Conservation (phyloP, 1,140 invertebrate species). For the Drosophila novamexicana region DNA sequence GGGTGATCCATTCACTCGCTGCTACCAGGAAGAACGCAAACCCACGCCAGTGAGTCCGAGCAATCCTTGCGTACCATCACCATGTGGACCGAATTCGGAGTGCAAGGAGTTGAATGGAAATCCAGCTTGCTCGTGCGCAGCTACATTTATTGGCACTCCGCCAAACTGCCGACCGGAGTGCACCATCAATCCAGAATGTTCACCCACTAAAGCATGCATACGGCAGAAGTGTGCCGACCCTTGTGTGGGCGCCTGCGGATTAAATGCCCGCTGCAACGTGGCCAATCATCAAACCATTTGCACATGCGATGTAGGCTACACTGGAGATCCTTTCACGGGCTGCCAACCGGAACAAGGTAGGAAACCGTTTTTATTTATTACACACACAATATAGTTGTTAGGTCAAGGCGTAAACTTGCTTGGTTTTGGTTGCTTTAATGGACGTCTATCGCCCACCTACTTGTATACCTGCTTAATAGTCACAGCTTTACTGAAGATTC, state of each 20-base stretch:
- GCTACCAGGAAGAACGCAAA: slow-evolving; percentile 84
- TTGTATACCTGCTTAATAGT: slow-evolving; percentile 26
- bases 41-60: slow-evolving; percentile 82
- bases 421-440: slow-evolving; percentile 61
- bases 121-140: slow-evolving; percentile 89
- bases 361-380: slow-evolving; percentile 69
- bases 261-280: slow-evolving; percentile 89
- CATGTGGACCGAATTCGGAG: slow-evolving; percentile 90
- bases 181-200: slow-evolving; percentile 88
- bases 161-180: slow-evolving; percentile 89
- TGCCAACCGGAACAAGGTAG: slow-evolving; percentile 88
- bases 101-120: slow-evolving; percentile 87
- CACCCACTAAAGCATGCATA: slow-evolving; percentile 87
- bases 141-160: slow-evolving; percentile 87
- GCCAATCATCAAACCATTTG: slow-evolving; percentile 90
- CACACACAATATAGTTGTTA: slow-evolving; percentile 37
- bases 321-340: slow-evolving; percentile 91
- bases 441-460: slow-evolving; percentile 30
- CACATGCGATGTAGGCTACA: slow-evolving; percentile 88
- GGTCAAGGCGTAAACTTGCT: slow-evolving; percentile 68
- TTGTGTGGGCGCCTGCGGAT: slow-evolving; percentile 89
- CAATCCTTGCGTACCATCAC: slow-evolving; percentile 87
- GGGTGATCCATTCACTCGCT: slow-evolving; percentile 86
- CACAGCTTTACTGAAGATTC: slow-evolving; percentile 22
- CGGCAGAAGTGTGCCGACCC: slow-evolving; percentile 89